Evolutionary conservation across 1,140 invertebrate genomes (phyloP).

Genomic region (Brachionus koreanus): DNA sequence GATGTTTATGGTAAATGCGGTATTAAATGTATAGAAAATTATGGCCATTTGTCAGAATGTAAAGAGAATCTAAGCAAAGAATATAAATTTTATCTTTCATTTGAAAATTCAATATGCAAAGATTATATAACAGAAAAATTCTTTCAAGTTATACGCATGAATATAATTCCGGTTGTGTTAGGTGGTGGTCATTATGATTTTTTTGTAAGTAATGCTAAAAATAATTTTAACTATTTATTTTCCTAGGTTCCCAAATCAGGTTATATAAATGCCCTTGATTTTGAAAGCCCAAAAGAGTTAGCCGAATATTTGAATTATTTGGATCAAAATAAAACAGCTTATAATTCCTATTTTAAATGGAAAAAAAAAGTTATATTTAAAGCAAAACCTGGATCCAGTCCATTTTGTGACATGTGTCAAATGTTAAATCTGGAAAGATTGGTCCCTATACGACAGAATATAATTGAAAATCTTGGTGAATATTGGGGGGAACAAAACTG

Average conservation of each 20-base stretch:
- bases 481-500: background rate
- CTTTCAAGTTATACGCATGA: conserved; percentile 44
- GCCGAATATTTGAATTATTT: conserved; percentile 46
- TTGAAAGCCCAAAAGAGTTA: conserved; percentile 37
- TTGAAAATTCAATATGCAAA: conserved; percentile 22
- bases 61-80: background rate
- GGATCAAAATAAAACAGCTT: background rate
- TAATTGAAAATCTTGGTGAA: background rate
- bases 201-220: conserved; percentile 9
- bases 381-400: background rate
- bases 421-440: background rate
- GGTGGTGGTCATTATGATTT: background rate
- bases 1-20: conserved; percentile 53
- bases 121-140: conserved; percentile 31
- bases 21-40: background rate
- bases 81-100: conserved; percentile 15
- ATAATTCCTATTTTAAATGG: background rate
- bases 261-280: conserved; percentile 45
- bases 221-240: background rate
- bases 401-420: background rate
- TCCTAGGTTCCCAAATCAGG: conserved; percentile 16
- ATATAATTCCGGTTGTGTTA: conserved; percentile 34
- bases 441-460: background rate
- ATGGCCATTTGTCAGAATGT: background rate
- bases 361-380: background rate